Conservation (phyloP, 2,888 invertebrate genomes). For the Apamea anceps region DNA sequence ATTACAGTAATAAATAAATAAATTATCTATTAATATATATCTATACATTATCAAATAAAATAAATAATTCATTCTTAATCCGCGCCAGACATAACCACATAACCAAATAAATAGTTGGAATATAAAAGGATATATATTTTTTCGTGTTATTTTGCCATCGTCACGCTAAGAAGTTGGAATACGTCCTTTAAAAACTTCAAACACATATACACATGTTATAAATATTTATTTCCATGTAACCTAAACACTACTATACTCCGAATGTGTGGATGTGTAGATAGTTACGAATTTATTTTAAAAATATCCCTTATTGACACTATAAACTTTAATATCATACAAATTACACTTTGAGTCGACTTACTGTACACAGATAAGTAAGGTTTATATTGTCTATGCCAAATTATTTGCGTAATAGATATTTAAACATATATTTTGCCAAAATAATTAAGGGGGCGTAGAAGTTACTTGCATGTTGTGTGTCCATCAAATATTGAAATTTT, state of each 20-base stretch:
- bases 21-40: too few species aligned
- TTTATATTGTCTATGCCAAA: constrained; percentile 43
- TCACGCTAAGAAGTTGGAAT: background rate
- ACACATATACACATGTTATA: constrained; percentile 65
- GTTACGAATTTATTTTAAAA: constrained; percentile 60
- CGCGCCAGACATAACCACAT: too few species aligned
- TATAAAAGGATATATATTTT: background rate
- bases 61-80: too few species aligned
- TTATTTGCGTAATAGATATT: constrained; percentile 16
- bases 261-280: constrained; percentile 63
- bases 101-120: background rate
- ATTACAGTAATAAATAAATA: too few species aligned
- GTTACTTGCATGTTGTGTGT: background rate
- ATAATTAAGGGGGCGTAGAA: constrained; percentile 3
- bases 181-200: constrained; percentile 20
- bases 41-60: too few species aligned
- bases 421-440: constrained; percentile 7
- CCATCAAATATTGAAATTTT: background rate
- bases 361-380: constrained; percentile 56
- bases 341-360: constrained; percentile 55
- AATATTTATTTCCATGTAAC: constrained; percentile 70
- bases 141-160: background rate
- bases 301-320: constrained; percentile 57
- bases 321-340: constrained; percentile 57
- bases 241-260: constrained; percentile 67